Evolutionary conservation across 2,113 vertebrate genomes (phyloP), one percentile per base, ranked within the genome.

Genomic region (Rynchops niger): DNA sequence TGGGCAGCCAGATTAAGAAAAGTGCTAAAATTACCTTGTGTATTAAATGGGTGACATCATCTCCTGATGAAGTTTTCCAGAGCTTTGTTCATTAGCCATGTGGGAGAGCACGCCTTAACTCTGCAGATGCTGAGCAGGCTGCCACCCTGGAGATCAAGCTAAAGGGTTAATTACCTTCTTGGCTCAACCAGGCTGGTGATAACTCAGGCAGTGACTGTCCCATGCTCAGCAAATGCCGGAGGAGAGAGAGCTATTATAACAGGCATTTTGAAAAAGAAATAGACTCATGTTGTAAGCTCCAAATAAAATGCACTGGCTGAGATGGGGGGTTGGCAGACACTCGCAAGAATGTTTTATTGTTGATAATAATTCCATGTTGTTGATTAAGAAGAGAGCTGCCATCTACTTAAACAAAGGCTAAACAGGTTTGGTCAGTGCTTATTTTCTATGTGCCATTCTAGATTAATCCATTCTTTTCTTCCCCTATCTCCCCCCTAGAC

Each of bases 91-190:
- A 38, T 92, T 52, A 96, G 67, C 45, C 11, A 11, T 53, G 79
- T 95, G 82, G 79, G 80, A 97, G 18, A 90, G 49, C 80, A 93
- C 71, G 95, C 40, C 65, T 38, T 66, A 45, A 71, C 62, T 94
- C 71, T 32, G 30, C 7, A 78, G 61, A 47, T 42, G 52, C 72
- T 87, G 70, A 96, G 30, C 27, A 73, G 58, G 47, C 40, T 84
- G 58, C 49, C 58, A 49, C 12, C 26, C 29, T 65, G 53, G 19
- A 70, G 22, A 26, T 56, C 11, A 55, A 34, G 27, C 18, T 90
- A 49, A 86, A 92, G 56, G 50, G 17, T 70, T 80, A 85, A 65
- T 21, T 47, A 66, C 34, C 30, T 62, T 76, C 25, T 88, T 90
- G 76, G 77, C 59, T 89, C 23, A 25, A 4, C 69, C 71, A 80